Percentiles rank a stretch among this genome's conserved stretches.
Conservation (phyloP, 2,113 vertebrate genomes). For the Trichomycterus rosablanca region DNA sequence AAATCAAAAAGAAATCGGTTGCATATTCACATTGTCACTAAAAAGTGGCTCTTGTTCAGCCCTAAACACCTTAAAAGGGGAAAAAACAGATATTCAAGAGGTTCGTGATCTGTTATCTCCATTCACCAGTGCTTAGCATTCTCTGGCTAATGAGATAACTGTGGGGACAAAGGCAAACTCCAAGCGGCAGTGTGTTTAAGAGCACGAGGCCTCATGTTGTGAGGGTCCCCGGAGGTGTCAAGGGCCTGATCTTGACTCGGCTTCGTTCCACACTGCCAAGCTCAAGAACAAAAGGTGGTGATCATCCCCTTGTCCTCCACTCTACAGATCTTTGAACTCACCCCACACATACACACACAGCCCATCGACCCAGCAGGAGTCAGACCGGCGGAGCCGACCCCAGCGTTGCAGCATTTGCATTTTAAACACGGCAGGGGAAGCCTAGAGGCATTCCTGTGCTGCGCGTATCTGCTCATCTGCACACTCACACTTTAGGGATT, state of each 20-base stretch:
- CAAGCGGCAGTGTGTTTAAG: neutral
- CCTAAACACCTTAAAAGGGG: neutral
- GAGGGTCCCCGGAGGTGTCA: constrained; percentile 44
- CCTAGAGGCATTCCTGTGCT: constrained; percentile 9
- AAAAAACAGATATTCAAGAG: neutral
- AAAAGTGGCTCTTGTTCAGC: neutral
- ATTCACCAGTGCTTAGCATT: constrained; percentile 21
- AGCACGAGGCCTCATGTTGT: constrained; percentile 39
- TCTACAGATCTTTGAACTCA: constrained; percentile 44
- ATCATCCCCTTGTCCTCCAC: constrained; percentile 44
- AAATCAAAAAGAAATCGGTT: neutral
- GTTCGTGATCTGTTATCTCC: constrained; percentile 28
- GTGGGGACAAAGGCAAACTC: constrained; percentile 20
- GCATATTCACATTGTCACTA: neutral
- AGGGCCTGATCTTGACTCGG: constrained; percentile 43
- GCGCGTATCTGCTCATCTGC: constrained; percentile 12
- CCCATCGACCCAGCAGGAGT: constrained; percentile 59
- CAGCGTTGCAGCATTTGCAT: constrained; percentile 76
- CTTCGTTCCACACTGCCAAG: constrained; percentile 60
- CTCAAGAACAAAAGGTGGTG: constrained; percentile 67
- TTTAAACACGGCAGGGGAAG: constrained; percentile 56
- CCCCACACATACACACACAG: constrained; percentile 29
- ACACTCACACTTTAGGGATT: constrained; percentile 4
- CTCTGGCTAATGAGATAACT: constrained; percentile 25
- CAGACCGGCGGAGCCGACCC: constrained; percentile 76